A percentile compares a stretch with the other conserved stretches of the same genome.
These are phyloP conservation scores for Hozukius guyotensis DNA, from an alignment of 2,797 vertebrate species.

Conservation along the genomic window DNA sequence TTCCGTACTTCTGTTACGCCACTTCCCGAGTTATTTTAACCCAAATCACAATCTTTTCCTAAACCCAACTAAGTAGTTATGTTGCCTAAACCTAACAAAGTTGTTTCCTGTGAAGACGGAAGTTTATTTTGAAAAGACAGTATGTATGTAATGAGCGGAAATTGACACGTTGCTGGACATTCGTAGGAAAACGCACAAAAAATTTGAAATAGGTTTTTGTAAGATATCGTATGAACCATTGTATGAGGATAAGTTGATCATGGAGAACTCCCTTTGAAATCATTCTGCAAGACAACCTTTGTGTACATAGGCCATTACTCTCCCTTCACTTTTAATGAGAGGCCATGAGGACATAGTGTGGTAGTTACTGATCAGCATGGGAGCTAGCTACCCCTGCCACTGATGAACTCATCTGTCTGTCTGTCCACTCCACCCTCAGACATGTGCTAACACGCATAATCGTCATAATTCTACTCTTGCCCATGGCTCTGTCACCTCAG, in stretches of 20 bases:
- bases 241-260: not conserved
- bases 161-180: too few species aligned
- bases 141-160: too few species aligned
- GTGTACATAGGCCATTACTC: not conserved
- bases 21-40: too few species aligned
- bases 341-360: constrained; percentile 73
- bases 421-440: constrained; percentile 92
- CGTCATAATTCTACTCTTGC: constrained; percentile 93
- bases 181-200: too few species aligned
- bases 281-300: not conserved
- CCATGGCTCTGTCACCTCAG: constrained; percentile 85
- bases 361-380: constrained; percentile 92
- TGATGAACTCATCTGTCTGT: constrained; percentile 96
- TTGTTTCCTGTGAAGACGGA: too few species aligned
- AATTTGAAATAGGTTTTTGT: too few species aligned
- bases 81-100: too few species aligned
- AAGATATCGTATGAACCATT: too few species aligned
- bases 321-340: constrained; percentile 65
- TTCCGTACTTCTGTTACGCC: too few species aligned
- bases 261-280: not conserved
- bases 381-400: constrained; percentile 90
- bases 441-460: constrained; percentile 98
- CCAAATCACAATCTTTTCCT: too few species aligned
- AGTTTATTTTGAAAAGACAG: too few species aligned
- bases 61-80: too few species aligned